Evolutionary conservation across 30 jellyfish, hydroid and myxozoan genomes (phyloP).

Genomic region (Aurelia sp.): DNA sequence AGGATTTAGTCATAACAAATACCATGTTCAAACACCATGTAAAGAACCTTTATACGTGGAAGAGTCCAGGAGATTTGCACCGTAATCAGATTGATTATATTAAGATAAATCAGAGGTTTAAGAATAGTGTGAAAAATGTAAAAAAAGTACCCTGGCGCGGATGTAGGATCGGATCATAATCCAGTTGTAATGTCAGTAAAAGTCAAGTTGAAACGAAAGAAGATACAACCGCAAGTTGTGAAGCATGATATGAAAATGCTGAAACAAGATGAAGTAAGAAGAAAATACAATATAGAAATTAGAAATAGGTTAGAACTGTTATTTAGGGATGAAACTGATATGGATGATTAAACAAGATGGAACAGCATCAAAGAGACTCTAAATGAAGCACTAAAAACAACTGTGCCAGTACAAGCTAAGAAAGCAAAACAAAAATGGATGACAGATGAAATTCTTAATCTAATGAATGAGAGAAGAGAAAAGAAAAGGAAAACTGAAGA

Average conservation of each 20-base stretch:
- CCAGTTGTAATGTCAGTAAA: neutral
- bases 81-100: neutral
- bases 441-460: too few species aligned
- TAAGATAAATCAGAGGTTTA: neutral
- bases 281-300: neutral
- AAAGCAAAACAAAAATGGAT: too few species aligned
- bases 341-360: too few species aligned
- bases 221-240: neutral
- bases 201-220: neutral
- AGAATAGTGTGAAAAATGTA: too few species aligned
- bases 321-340: too few species aligned
- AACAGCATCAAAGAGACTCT: too few species aligned
- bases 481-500: too few species aligned
- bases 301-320: too few species aligned
- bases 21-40: neutral
- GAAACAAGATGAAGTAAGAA: neutral
- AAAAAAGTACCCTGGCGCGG: neutral
- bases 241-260: neutral
- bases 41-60: neutral
- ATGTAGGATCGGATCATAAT: neutral
- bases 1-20: neutral
- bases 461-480: too few species aligned
- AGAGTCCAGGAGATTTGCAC: conserved; percentile 1
- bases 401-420: too few species aligned
- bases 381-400: too few species aligned